These are phyloP conservation scores for Micropoecilia bifurca DNA, from an alignment of 2,797 vertebrate species.

Conservation along the genomic window DNA sequence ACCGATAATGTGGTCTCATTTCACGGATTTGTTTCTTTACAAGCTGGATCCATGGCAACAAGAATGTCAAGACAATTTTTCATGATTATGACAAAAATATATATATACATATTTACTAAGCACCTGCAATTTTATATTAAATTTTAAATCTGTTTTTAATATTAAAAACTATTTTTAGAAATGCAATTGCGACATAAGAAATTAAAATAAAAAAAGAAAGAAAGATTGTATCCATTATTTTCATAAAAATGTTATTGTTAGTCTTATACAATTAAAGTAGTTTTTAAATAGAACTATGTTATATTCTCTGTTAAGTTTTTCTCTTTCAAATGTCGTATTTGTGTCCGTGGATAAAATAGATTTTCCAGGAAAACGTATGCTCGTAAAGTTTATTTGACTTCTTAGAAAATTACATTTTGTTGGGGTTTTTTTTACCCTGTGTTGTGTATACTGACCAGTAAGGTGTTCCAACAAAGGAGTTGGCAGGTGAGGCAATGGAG, in stretches of 20 bases:
- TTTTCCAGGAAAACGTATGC: neutral
- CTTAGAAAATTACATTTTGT: neutral
- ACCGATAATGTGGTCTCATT: neutral
- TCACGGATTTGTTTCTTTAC: neutral
- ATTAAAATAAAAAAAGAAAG: neutral
- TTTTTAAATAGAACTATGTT: neutral
- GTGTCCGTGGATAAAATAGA: neutral
- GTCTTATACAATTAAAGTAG: neutral
- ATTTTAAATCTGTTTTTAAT: neutral
- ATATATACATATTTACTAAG: neutral
- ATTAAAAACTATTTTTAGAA: neutral
- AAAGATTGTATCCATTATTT: neutral
- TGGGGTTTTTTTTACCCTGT: neutral
- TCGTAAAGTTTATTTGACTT: neutral
- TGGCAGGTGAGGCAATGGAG: constrained; percentile 96
- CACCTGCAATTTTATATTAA: neutral
- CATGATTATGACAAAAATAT: neutral
- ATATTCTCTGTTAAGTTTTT: neutral
- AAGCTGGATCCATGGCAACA: neutral
- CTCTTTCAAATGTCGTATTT: neutral
- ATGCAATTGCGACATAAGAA: neutral
- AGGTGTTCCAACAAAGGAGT: constrained; percentile 98
- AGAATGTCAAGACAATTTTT: neutral
- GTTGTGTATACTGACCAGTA: constrained; percentile 88
- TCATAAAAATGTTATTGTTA: neutral